Percentiles rank a stretch among this genome's conserved stretches.
Conservation (phyloP, 2,113 vertebrate species). For the Melierax canorus region DNA sequence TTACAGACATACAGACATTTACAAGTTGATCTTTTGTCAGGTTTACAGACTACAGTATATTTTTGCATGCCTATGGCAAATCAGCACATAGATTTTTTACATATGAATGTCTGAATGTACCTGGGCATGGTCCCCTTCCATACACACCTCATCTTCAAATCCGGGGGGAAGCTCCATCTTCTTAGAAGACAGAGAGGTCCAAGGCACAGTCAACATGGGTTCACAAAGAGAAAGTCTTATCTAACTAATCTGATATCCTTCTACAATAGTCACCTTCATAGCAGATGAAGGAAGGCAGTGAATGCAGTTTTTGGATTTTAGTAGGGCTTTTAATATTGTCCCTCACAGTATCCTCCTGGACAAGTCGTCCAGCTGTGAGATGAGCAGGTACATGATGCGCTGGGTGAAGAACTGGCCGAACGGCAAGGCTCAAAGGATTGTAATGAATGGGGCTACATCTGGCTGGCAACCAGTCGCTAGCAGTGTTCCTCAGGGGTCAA, state of each 20-base stretch:
- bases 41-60: background rate
- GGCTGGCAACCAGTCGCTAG: too few species aligned
- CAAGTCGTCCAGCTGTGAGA: background rate
- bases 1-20: background rate
- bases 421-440: background rate
- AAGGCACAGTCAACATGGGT: background rate
- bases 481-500: too few species aligned
- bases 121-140: background rate
- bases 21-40: background rate
- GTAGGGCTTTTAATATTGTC: background rate
- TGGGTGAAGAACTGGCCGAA: background rate
- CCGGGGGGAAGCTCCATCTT: background rate
- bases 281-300: background rate
- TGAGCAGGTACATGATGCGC: background rate
- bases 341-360: background rate
- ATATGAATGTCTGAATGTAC: background rate
- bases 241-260: background rate
- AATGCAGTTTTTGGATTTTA: background rate
- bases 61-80: background rate
- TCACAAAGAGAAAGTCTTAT: background rate
- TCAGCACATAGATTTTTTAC: background rate
- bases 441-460: background rate
- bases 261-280: background rate
- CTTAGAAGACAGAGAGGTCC: background rate
- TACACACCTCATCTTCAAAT: background rate